Conservation (phyloP, 2,113 vertebrate genomes). For the Perca flavescens region DNA sequence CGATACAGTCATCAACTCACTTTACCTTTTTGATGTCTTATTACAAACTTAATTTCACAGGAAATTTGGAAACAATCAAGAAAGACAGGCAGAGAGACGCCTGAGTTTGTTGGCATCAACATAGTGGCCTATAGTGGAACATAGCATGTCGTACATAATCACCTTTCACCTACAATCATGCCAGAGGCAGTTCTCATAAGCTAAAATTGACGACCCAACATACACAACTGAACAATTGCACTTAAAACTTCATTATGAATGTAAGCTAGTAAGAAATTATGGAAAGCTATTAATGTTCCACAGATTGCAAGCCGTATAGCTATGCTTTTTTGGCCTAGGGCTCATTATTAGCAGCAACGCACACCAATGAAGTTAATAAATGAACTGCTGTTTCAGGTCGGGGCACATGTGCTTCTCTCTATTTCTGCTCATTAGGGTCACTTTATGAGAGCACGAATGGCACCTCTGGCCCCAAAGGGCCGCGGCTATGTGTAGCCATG, state of each 20-base stretch:
- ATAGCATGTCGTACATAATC: slow-evolving; percentile 1
- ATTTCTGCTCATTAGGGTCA: slow-evolving; percentile 80
- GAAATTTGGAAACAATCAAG: not conserved
- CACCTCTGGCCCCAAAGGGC: slow-evolving; percentile 72
- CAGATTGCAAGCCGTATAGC: slow-evolving; percentile 60
- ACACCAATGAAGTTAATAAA: slow-evolving; percentile 71
- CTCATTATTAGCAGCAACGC: slow-evolving; percentile 73
- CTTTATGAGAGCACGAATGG: slow-evolving; percentile 74
- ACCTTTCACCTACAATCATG: slow-evolving; percentile 31
- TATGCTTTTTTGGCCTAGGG: slow-evolving; percentile 42
- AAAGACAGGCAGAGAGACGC: not conserved
- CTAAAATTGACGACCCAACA: slow-evolving; percentile 51
- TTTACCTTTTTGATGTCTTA: not conserved
- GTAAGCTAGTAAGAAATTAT: slow-evolving; percentile 68
- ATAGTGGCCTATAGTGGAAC: not conserved
- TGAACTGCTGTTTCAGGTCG: slow-evolving; percentile 65
- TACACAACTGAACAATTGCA: slow-evolving; percentile 58
- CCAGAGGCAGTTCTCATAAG: slow-evolving; percentile 30
- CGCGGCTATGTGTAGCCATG: slow-evolving; percentile 48
- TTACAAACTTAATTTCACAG: not conserved
- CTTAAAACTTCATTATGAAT: slow-evolving; percentile 49
- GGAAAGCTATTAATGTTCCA: slow-evolving; percentile 67
- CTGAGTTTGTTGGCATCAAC: not conserved
- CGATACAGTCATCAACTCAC: not conserved
- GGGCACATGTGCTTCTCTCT: slow-evolving; percentile 73